A percentile compares a stretch with the other conserved stretches of the same genome.
These are phyloP conservation scores for Xestia c-nigrum DNA, from an alignment of 2,888 invertebrate genomes.

Conservation along the genomic window DNA sequence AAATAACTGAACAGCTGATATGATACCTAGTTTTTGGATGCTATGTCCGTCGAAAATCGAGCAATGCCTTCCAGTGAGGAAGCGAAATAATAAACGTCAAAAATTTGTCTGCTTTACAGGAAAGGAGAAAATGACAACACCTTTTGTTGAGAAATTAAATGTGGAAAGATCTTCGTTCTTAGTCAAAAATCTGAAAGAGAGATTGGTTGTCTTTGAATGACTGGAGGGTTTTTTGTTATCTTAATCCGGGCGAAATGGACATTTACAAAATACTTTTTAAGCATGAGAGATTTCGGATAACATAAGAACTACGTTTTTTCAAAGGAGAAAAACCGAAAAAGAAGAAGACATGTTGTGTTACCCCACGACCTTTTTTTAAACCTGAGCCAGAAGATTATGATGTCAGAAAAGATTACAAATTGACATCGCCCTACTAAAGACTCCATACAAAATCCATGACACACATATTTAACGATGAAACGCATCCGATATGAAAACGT, in stretches of 20 bases:
- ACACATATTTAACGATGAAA: conserved; percentile 49
- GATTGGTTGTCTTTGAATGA: not conserved
- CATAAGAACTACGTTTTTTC: not conserved
- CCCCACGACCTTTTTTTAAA: not conserved
- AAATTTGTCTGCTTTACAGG: not conserved
- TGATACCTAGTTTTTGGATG: conserved; percentile 28
- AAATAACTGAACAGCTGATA: conserved; percentile 47
- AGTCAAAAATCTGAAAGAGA: not conserved
- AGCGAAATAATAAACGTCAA: not conserved
- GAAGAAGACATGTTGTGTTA: too few relatives aligned
- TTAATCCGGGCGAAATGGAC: not conserved
- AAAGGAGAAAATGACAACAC: not conserved
- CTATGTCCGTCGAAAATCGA: conserved; percentile 13
- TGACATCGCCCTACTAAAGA: conserved; percentile 7
- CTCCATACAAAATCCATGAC: conserved; percentile 27
- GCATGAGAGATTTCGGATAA: not conserved
- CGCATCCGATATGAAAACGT: conserved; percentile 60
- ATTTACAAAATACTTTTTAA: not conserved
- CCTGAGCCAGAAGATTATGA: not conserved
- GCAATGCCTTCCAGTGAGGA: not conserved
- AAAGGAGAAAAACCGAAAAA: not conserved
- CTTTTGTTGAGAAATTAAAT: not conserved
- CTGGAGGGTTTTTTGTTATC: not conserved
- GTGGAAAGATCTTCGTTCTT: not conserved
- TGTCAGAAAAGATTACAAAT: not conserved